Evolutionary conservation across 2,113 vertebrate genomes (phyloP).

Genomic region (Calonectris borealis): DNA sequence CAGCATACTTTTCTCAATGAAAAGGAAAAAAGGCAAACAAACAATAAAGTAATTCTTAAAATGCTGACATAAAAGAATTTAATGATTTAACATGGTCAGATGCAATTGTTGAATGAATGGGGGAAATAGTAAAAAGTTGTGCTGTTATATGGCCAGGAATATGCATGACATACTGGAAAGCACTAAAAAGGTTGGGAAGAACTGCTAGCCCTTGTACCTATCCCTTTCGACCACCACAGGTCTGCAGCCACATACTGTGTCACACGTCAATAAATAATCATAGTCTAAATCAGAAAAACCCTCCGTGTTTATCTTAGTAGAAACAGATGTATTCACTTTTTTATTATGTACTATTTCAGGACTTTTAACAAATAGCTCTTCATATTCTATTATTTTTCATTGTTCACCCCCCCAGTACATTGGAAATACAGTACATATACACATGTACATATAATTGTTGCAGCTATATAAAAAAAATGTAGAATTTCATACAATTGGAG

Average conservation of each 20-base stretch:
- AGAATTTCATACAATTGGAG: background rate
- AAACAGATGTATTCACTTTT: background rate
- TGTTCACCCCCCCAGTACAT: accelerated
- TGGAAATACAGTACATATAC: background rate
- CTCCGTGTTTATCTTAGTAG: background rate
- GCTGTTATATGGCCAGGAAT: background rate
- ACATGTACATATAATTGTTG: background rate
- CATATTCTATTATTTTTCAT: background rate
- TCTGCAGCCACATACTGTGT: background rate
- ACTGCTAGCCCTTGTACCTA: background rate
- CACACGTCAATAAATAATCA: background rate
- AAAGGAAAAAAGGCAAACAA: background rate
- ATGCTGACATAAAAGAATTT: background rate
- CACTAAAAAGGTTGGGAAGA: background rate
- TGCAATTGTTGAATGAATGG: background rate
- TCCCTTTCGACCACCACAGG: background rate
- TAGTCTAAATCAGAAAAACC: background rate
- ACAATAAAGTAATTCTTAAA: background rate
- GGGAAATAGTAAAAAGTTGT: background rate
- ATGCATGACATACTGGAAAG: background rate
- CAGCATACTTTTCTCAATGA: background rate
- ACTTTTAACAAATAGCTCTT: background rate
- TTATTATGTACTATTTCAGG: background rate
- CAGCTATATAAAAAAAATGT: background rate
- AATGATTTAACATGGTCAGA: background rate